phyloP scores from a whole-genome alignment of 2,888 invertebrate genomes.

The Drosophila suboccidentalis region DNA sequence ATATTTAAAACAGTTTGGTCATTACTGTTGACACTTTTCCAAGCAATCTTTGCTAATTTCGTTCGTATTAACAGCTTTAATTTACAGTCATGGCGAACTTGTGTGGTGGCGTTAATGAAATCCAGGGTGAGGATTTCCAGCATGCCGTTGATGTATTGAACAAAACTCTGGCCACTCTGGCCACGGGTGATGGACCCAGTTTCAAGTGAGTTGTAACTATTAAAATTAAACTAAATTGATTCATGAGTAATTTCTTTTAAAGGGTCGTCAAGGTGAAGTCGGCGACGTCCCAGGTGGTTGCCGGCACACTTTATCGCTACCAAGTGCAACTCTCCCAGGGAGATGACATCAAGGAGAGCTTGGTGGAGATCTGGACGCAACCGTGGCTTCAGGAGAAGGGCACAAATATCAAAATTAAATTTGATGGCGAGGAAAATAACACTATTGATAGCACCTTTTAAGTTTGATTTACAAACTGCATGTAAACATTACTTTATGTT shows the following conservation, averaged over 20 bases:
- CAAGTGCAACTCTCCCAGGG: constrained; percentile 59
- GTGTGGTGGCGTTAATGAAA: constrained; percentile 39
- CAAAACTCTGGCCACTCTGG: constrained; percentile 32
- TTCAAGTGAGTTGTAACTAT: constrained; percentile 34
- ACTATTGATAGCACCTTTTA: constrained; percentile 51
- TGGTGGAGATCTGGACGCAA: constrained; percentile 64
- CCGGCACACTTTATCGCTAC: constrained; percentile 53
- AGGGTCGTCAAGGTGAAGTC: constrained; percentile 61
- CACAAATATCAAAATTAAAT: constrained; percentile 55
- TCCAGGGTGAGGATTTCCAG: constrained; percentile 28
- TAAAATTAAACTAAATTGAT: background rate
- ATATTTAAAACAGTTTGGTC: constrained; percentile 14
- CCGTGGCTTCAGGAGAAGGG: constrained; percentile 66
- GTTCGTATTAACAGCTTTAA: constrained; percentile 9
- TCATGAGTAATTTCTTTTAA: background rate
- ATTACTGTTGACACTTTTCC: constrained; percentile 1
- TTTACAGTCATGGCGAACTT: constrained; percentile 38
- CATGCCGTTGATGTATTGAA: constrained; percentile 34
- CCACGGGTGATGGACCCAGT: constrained; percentile 38
- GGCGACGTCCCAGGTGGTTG: constrained; percentile 59
- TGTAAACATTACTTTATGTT: background rate
- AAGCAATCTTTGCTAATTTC: background rate
- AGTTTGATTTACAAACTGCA: background rate
- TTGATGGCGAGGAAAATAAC: constrained; percentile 48
- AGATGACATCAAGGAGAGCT: constrained; percentile 50